Evolutionary conservation across 2,113 vertebrate species (phyloP), one percentile per base, ranked within the genome.

Genomic region (Potamarius usumacintae): DNA sequence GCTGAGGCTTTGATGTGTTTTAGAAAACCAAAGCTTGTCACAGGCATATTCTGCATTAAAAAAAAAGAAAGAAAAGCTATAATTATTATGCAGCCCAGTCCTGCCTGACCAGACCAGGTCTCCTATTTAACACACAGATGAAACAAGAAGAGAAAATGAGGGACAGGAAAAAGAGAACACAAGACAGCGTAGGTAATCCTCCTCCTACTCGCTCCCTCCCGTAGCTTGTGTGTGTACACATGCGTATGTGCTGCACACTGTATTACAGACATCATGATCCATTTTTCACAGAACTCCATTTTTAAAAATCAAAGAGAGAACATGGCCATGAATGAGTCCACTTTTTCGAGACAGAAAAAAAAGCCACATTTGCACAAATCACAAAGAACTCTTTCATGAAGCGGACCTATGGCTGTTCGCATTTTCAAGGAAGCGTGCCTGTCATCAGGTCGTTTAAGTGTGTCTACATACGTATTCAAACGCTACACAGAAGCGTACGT

Each of bases 51-150:
- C 91, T 88, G 88, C 12, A 53, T 10, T 57, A 79, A 76, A 71
- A 82, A 52, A 57, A 82, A 85, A n/a, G 63, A 84, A 67, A 22
- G 22, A n/a, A 77, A 82, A 92, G 84, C 89, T 91, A 88, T 85
- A 88, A 92, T 92, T 80, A 93, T 91, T 74, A 91, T 89, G 85
- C 85, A 53, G 42, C 48, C 88, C 89, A 82, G 90, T 90, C 89
- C 88, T 77, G 89, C 84, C 50, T 60, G 5, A 58, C 62, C 4
- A 20, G 22, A 84, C 85, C 72, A 30, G 63, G 85, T 85, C 7
- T 88, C 88, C 82, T 91, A 86, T 90, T 89, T 90, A 89, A 85
- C 78, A 82, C 55, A 88, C 52, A 77, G 90, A 88, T 91, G 87
- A 90, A 27, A 30, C 83, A 65, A 81, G 12, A 60, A 79, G 69